phyloP scores from a whole-genome alignment of 2,888 invertebrate species.

The Smittia sp. region DNA sequence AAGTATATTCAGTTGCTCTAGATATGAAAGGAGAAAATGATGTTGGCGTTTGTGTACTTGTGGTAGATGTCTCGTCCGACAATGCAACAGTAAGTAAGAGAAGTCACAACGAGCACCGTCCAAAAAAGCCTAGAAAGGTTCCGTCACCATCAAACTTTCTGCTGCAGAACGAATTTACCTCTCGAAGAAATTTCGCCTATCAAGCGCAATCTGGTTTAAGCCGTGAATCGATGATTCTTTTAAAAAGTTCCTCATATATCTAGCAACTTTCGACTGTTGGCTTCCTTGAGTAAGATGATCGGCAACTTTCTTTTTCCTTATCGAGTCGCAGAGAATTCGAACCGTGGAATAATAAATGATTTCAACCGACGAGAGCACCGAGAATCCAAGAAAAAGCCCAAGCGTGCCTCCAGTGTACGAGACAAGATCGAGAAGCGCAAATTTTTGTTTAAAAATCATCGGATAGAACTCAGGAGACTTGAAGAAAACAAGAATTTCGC shows the following conservation, averaged over 20 bases:
- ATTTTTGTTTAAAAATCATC: background rate
- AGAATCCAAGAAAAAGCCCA: slow-evolving; percentile 2
- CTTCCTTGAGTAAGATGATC: background rate
- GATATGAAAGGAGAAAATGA: background rate
- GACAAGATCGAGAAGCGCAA: background rate
- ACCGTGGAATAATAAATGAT: slow-evolving; percentile 9
- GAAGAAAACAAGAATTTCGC: background rate
- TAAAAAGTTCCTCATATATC: background rate
- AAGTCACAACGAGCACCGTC: too few relatives aligned
- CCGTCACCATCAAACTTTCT: background rate
- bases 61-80: background rate
- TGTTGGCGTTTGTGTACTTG: background rate
- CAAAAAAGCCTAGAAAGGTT: too few relatives aligned
- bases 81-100: background rate
- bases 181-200: background rate
- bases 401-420: slow-evolving; percentile 8
- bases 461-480: background rate
- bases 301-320: background rate
- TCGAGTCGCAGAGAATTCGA: background rate
- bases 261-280: too few relatives aligned
- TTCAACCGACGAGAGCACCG: slow-evolving; percentile 9
- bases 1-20: too few relatives aligned
- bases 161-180: background rate
- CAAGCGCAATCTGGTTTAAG: background rate
- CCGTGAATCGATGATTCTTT: background rate